Conservation (phyloP, 2,888 invertebrate species). For the Calameuta pallipes region DNA sequence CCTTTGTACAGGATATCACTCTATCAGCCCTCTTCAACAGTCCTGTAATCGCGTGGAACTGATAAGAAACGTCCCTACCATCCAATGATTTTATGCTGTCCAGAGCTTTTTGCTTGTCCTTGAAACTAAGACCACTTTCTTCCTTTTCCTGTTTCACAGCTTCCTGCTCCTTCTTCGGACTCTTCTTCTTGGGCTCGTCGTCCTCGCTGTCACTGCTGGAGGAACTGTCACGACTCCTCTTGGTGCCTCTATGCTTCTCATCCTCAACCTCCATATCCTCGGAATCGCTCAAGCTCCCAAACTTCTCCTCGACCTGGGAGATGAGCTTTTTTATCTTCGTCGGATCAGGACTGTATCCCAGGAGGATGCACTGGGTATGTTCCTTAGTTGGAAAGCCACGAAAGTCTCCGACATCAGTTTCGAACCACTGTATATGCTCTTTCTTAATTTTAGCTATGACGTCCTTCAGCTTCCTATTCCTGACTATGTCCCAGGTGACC, state of each 20-base stretch:
- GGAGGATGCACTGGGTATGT: slow-evolving; percentile 76
- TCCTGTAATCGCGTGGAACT: slow-evolving; percentile 78
- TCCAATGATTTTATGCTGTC: slow-evolving; percentile 76
- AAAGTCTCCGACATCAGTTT: slow-evolving; percentile 51
- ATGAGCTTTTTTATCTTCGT: slow-evolving; percentile 39
- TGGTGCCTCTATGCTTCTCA: slow-evolving; percentile 18
- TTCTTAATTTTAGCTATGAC: slow-evolving; percentile 71
- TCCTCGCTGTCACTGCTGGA: slow-evolving; percentile 20
- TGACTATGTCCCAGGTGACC: slow-evolving; percentile 81
- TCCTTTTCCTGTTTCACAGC: slow-evolving; percentile 60
- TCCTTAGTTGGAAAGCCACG: slow-evolving; percentile 74
- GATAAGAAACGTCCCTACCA: slow-evolving; percentile 82
- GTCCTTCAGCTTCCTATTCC: slow-evolving; percentile 74
- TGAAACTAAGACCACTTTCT: slow-evolving; percentile 76
- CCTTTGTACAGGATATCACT: slow-evolving; percentile 79
- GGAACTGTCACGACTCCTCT: slow-evolving; percentile 30
- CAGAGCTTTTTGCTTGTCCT: slow-evolving; percentile 79
- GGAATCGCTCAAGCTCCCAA: slow-evolving; percentile 18
- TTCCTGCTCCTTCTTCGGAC: slow-evolving; percentile 44
- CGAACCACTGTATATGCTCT: slow-evolving; percentile 73
- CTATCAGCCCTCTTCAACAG: slow-evolving; percentile 78
- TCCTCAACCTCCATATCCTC: slow-evolving; percentile 24
- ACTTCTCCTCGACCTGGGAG: slow-evolving; percentile 32
- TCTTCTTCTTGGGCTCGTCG: slow-evolving; percentile 44
- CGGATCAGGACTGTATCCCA: slow-evolving; percentile 82